A percentile compares a stretch with the other conserved stretches of the same genome.
phyloP scores from a whole-genome alignment of 2,113 vertebrate species.

The Alouatta palliata region DNA sequence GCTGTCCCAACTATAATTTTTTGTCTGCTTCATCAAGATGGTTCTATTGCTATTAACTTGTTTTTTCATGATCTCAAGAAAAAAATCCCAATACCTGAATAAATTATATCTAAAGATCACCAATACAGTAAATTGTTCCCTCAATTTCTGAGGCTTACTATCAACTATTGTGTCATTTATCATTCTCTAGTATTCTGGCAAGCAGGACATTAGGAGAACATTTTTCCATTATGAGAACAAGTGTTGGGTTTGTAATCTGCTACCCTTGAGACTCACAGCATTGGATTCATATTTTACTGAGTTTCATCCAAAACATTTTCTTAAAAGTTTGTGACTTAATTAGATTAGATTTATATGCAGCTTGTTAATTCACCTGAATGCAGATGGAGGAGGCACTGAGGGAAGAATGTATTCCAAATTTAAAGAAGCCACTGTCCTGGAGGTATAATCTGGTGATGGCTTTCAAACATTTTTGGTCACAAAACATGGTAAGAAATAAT shows the following conservation, averaged over 20 bases:
- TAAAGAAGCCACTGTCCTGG: constrained; percentile 24
- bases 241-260: neutral
- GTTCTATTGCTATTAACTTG: neutral
- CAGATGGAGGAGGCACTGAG: constrained; percentile 37
- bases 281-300: neutral
- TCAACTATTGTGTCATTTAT: neutral
- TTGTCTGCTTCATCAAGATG: neutral
- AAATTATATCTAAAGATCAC: neutral
- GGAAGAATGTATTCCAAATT: constrained; percentile 57
- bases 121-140: neutral
- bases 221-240: neutral
- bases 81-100: neutral
- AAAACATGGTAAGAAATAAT: constrained; percentile 44
- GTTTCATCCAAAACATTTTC: constrained; percentile 39
- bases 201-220: neutral
- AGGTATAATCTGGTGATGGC: constrained; percentile 14
- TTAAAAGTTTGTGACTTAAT: constrained; percentile 45
- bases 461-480: constrained; percentile 41
- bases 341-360: constrained; percentile 58
- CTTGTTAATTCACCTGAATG: constrained; percentile 54
- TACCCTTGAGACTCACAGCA: neutral
- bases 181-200: neutral
- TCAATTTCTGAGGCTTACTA: neutral
- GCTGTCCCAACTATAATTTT: neutral
- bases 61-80: neutral